Evolutionary conservation across 2,888 invertebrate genomes (phyloP).

Genomic region (Sinhomidia bicolor): DNA sequence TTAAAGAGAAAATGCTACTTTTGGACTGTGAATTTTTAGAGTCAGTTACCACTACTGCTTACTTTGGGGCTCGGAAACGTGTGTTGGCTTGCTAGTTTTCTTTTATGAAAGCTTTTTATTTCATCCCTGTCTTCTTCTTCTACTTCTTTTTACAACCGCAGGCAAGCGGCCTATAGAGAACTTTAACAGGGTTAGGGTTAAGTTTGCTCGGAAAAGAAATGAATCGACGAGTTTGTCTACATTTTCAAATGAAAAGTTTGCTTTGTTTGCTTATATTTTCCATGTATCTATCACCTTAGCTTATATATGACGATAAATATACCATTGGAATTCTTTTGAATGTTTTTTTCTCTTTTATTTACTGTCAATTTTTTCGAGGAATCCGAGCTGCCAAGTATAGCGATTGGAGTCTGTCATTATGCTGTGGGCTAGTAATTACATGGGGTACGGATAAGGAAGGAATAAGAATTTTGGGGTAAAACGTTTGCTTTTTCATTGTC

Average conservation of each 20-base stretch:
- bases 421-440: not conserved
- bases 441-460: not conserved
- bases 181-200: conserved; percentile 21
- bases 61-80: not conserved
- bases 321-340: not conserved
- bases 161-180: not conserved
- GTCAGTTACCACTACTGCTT: not conserved
- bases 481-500: conserved; percentile 18
- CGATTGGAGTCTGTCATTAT: not conserved
- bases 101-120: conserved; percentile 3
- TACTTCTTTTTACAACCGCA: not conserved
- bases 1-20: conserved; percentile 11
- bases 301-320: not conserved
- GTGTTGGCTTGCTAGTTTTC: not conserved
- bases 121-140: not conserved
- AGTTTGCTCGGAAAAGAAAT: not conserved
- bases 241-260: not conserved
- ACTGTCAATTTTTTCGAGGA: not conserved
- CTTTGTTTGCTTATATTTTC: not conserved
- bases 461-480: conserved; percentile 1
- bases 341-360: not conserved
- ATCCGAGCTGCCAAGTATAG: not conserved
- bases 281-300: not conserved
- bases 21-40: not conserved
- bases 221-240: conserved; percentile 23